A percentile compares a stretch with the other conserved stretches of the same genome.
These are phyloP conservation scores for Melinopterus prodromus DNA, from an alignment of 2,888 invertebrate genomes.

Conservation along the genomic window DNA sequence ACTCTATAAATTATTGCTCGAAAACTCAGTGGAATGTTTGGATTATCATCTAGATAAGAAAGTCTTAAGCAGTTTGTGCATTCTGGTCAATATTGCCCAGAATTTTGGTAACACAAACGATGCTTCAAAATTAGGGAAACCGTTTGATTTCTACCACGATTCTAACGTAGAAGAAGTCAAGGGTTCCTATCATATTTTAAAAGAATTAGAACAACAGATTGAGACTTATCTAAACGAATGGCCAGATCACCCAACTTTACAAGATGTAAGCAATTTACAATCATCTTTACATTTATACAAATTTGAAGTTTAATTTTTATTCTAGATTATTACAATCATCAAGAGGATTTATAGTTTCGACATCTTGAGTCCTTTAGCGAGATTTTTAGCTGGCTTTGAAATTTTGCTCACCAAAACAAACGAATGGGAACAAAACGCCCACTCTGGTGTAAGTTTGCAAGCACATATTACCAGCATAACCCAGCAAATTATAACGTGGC, in stretches of 20 bases:
- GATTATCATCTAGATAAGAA: constrained; percentile 65
- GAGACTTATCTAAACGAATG: constrained; percentile 76
- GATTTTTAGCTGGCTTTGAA: constrained; percentile 91
- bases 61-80: constrained; percentile 66
- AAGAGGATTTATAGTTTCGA: constrained; percentile 74
- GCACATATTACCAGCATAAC: constrained; percentile 78
- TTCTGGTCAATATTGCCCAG: constrained; percentile 65
- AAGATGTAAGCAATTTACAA: constrained; percentile 65
- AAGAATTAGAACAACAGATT: constrained; percentile 69
- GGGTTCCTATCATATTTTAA: constrained; percentile 75
- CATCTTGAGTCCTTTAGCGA: constrained; percentile 82
- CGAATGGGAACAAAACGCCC: constrained; percentile 94
- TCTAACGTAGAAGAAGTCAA: constrained; percentile 81
- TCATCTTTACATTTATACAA: constrained; percentile 9
- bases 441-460: constrained; percentile 83
- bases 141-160: constrained; percentile 83
- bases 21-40: constrained; percentile 63
- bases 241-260: constrained; percentile 90
- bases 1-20: constrained; percentile 65
- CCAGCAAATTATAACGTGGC: constrained; percentile 87
- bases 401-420: constrained; percentile 83
- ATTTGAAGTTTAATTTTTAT: constrained; percentile 35
- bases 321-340: constrained; percentile 71
- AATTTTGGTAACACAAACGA: constrained; percentile 59
- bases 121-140: constrained; percentile 36